phyloP scores from a whole-genome alignment of 1,140 invertebrate species.

The Caenorhabditis latens region DNA sequence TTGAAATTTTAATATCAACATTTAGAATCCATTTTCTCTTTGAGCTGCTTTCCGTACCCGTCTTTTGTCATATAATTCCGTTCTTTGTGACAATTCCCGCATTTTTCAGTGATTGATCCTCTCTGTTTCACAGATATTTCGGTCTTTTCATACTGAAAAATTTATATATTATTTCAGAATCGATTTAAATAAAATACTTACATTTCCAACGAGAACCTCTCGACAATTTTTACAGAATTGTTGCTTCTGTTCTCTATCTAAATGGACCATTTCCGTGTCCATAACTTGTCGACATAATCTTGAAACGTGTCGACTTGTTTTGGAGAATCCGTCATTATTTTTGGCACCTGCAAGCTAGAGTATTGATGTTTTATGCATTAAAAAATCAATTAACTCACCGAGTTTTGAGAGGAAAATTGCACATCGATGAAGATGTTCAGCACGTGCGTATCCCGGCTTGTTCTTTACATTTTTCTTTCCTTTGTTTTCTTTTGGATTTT shows the following conservation, averaged over 20 bases:
- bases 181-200: slow-evolving; percentile 15
- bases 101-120: slow-evolving; percentile 22
- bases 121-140: slow-evolving; percentile 9
- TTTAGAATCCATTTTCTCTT: slow-evolving; percentile 18
- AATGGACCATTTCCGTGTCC: slow-evolving; percentile 58
- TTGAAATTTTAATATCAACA: neutral
- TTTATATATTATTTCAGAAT: neutral
- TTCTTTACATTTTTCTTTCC: slow-evolving; percentile 34
- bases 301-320: slow-evolving; percentile 49
- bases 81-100: slow-evolving; percentile 29
- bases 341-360: neutral
- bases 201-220: slow-evolving; percentile 60
- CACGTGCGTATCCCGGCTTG: slow-evolving; percentile 29
- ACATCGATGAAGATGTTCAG: slow-evolving; percentile 46
- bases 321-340: slow-evolving; percentile 61
- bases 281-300: slow-evolving; percentile 58
- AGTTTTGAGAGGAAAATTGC: slow-evolving; percentile 31
- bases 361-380: no score
- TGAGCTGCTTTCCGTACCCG: slow-evolving; percentile 35
- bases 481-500: neutral
- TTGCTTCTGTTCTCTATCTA: slow-evolving; percentile 50
- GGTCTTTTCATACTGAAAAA: slow-evolving; percentile 42
- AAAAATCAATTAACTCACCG: neutral
- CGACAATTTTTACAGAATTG: slow-evolving; percentile 64
- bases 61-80: slow-evolving; percentile 46